Evolutionary conservation across 2,113 vertebrate genomes (phyloP), one percentile per base, ranked within the genome.

Genomic region (Pelecanus crispus): DNA sequence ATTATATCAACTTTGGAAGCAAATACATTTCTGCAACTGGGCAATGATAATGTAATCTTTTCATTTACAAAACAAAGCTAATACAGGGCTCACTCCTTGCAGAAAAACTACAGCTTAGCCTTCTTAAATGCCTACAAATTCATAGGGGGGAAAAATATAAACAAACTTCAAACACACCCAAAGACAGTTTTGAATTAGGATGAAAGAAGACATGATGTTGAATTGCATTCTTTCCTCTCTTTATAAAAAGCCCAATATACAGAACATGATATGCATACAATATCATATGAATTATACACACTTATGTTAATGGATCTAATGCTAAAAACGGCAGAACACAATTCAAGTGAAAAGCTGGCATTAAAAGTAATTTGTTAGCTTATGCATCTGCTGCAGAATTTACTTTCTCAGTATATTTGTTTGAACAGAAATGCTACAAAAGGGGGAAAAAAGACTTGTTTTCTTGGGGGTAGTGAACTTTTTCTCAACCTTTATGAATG

Each of bases 1-100:
- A 19, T 28, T 9, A 8, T 2, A 26, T 0, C 25, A 61, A 25
- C 5, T 4, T 22, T 9, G 12, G 25, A 20, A 52, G 36, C 32
- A 84, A 84, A 49, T 25, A 3, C 8, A 8, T 22, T 7, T 38
- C 42, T 77, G 72, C 13, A 40, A 5, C 34, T 4, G 11, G 19
- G 8, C 22, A 59, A 11, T 2, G 4, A 38, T 29, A 38, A 2
- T 1, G 32, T 6, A 40, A 66, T 25, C 15, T 25, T 61, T 38
- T 38, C 6, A 49, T 47, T 47, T 42, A 28, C 12, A 58, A 52
- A 82, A 18, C 6, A 38, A 47, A 56, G 40, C 24, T 8, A 85
- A 45, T 10, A 13, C 8, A 34, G 11, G 24, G 53, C 34, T 95
- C 21, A 17, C 5, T 53, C 34, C 42, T 52, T 66, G 13, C 34